Conservation (phyloP, 2,113 vertebrate species). For the Platysteira castanea region DNA sequence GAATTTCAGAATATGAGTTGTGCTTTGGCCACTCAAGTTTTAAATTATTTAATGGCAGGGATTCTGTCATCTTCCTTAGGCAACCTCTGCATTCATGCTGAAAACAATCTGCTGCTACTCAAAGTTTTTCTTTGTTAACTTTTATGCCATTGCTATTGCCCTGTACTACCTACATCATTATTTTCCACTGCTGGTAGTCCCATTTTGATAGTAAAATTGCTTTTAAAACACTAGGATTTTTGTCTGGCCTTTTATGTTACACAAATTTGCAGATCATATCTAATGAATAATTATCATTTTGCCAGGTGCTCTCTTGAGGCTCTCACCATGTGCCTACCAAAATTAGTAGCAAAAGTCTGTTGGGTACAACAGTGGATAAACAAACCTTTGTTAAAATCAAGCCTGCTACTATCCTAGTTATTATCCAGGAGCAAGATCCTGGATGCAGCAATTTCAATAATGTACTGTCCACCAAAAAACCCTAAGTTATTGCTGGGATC, state of each 20-base stretch:
- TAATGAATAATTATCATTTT: neutral
- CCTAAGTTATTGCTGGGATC: neutral
- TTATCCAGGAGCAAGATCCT: neutral
- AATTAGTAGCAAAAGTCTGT: neutral
- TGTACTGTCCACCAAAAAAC: accelerated
- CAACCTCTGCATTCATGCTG: neutral
- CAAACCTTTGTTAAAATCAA: neutral
- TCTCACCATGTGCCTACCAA: neutral
- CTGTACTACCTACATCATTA: neutral
- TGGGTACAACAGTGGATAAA: neutral
- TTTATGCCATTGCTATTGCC: neutral
- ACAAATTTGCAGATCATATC: neutral
- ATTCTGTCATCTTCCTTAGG: neutral
- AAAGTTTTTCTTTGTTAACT: neutral
- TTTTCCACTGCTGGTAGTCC: neutral
- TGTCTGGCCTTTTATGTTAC: neutral
- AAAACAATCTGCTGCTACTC: neutral
- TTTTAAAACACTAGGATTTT: neutral
- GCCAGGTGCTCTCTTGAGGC: neutral
- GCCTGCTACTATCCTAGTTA: neutral
- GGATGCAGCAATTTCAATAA: neutral
- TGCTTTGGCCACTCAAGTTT: neutral
- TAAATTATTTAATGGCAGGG: neutral
- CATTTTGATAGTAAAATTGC: neutral
- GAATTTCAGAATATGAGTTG: neutral